Evolutionary conservation across 92 coral and sea anemone genomes (phyloP), one percentile per base, ranked within the genome.

Genomic region (Plumapathes pennacea): DNA sequence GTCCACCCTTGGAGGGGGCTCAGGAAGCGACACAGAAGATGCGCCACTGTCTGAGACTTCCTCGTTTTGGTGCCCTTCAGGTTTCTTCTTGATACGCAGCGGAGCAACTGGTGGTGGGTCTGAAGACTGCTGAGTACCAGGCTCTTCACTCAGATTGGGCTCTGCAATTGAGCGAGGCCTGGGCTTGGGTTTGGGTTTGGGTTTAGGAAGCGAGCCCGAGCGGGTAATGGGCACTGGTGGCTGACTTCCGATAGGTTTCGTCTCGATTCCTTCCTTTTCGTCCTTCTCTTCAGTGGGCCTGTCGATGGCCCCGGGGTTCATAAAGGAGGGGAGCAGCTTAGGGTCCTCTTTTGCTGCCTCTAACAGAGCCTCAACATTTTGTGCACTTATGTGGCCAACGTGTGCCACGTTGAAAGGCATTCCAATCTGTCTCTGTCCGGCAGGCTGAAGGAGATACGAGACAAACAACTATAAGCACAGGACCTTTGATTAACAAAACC

Each of bases 351-450:
- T 76, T 27, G 97, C 95, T 8, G 92, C 96, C 38, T 60, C 57
- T 32, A 94, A 63, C 11, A 94, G 80, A 46, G 99, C 96, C 80
- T 94, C 87, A 13, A 94, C 82, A 74, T 72, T 89, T 54, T 78
- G 85, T n/a, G 85, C 89, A 38, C 91, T 90, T 25, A 94, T 88
- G 64, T 94, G 99, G 31, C 89, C 89, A 42, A 94, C 49, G 36
- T 94, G 99, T 44, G 81, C 90, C 6, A 94, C 95, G 62, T 94
- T 90, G 39, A 94, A 94, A 13, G 99, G 99, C 48, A 67, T 57
- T 36, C 99, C 84, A 46, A 94, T 89, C 26, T 56, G 74, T 23
- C 47, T 14, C 11, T 64, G 77, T 18, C 90, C 70, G n/a, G n/a
- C n/a, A n/a, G n/a, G n/a, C n/a, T n/a, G n/a, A n/a, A n/a, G n/a